A percentile compares a stretch with the other conserved stretches of the same genome.
phyloP scores from a whole-genome alignment of 2,113 vertebrate genomes.

The Cervus canadensis region DNA sequence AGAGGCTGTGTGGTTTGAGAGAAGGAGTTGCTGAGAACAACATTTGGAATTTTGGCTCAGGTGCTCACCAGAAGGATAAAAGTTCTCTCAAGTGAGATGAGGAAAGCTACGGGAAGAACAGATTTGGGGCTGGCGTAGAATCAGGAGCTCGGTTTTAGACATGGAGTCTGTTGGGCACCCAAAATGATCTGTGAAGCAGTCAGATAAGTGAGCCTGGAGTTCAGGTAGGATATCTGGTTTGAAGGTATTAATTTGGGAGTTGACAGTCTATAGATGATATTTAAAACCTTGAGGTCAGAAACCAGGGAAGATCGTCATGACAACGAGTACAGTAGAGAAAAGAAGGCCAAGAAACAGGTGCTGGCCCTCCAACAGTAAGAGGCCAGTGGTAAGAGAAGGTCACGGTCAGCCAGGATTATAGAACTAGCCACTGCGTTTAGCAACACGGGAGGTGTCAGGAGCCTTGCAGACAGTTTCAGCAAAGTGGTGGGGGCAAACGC shows the following conservation, averaged over 20 bases:
- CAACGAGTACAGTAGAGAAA: not conserved
- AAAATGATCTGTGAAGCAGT: not conserved
- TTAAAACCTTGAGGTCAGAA: not conserved
- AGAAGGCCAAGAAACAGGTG: no score
- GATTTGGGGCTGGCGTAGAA: accelerated
- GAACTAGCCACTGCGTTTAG: not conserved
- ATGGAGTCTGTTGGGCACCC: not conserved
- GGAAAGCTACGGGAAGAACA: not conserved
- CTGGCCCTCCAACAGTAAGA: not conserved
- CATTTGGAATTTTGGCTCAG: not conserved
- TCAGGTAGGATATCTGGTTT: not conserved
- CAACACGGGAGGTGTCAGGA: no score
- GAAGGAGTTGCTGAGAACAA: not conserved
- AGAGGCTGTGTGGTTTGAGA: not conserved
- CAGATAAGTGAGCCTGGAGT: not conserved
- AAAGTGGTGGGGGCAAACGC: not conserved
- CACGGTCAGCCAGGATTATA: accelerated
- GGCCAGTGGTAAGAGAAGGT: no score
- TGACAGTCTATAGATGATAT: not conserved
- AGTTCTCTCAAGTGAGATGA: not conserved
- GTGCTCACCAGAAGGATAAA: not conserved
- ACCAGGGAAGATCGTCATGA: not conserved
- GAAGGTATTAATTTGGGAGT: not conserved
- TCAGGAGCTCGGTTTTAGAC: not conserved
- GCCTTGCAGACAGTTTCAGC: not conserved